phyloP scores from a whole-genome alignment of 2,888 invertebrate species.

The Congeria kusceri region DNA sequence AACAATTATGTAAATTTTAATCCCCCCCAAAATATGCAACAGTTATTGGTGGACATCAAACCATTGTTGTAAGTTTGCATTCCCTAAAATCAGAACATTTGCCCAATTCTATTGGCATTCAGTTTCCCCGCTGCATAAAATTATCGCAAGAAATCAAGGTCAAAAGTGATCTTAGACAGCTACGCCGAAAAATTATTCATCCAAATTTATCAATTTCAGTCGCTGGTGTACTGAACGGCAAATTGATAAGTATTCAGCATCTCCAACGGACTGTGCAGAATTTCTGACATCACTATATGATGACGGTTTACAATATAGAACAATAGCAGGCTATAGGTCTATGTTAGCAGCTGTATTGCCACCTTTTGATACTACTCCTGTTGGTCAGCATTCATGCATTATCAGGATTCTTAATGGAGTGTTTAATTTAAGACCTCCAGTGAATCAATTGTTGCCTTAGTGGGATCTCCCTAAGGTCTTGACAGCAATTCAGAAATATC shows the following conservation, averaged over 20 bases:
- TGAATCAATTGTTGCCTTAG: slow-evolving; percentile 1
- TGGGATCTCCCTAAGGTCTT: slow-evolving; percentile 16
- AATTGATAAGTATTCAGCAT: no score
- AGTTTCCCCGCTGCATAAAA: no score
- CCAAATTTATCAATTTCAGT: slow-evolving; percentile 23
- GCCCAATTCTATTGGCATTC: no score
- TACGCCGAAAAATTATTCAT: slow-evolving; percentile 9
- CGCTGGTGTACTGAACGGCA: slow-evolving; percentile 36
- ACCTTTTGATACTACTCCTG: neutral
- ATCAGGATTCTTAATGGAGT: slow-evolving; percentile 19
- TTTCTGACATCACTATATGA: slow-evolving; percentile 16
- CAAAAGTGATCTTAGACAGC: no score
- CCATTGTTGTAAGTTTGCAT: no score
- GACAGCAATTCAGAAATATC: neutral
- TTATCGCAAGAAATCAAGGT: no score
- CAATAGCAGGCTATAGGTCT: slow-evolving; percentile 20
- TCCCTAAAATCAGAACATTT: no score
- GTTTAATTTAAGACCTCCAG: slow-evolving; percentile 10
- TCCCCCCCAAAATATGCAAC: no score
- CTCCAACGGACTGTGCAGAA: slow-evolving; percentile 14
- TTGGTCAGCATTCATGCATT: slow-evolving; percentile 19
- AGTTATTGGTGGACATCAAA: no score
- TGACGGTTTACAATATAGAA: slow-evolving; percentile 16
- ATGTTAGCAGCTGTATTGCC: slow-evolving; percentile 20
- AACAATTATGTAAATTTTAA: no score